Percentiles rank a stretch among this genome's conserved stretches.
These are phyloP conservation scores for Trachelus tabidus DNA, from an alignment of 2,888 invertebrate species.

Conservation along the genomic window DNA sequence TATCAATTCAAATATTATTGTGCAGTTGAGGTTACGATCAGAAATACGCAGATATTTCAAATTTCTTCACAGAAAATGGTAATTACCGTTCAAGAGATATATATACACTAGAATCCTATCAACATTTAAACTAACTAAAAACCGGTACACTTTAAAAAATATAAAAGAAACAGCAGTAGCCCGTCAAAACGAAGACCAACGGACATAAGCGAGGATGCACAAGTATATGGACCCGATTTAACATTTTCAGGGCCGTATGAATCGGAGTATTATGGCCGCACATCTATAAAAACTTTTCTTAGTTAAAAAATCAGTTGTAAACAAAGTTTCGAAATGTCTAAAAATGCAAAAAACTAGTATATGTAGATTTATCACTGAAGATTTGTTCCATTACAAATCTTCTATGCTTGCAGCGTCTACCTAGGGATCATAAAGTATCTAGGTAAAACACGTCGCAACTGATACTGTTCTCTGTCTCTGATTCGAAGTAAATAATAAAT, in stretches of 20 bases:
- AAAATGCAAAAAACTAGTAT: background rate
- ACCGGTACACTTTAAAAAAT: background rate
- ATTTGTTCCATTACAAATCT: background rate
- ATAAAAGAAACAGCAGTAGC: background rate
- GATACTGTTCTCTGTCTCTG: background rate
- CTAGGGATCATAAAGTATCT: background rate
- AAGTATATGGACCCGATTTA: background rate
- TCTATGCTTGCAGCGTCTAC: background rate
- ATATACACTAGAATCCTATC: background rate
- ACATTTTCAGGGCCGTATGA: background rate
- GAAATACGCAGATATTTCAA: background rate
- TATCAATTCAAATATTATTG: background rate
- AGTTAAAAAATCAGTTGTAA: background rate
- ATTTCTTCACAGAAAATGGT: background rate
- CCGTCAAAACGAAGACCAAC: background rate
- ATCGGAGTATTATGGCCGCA: background rate
- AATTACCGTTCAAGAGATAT: background rate
- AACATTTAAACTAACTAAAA: background rate
- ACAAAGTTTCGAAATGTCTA: background rate
- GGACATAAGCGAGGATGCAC: background rate
- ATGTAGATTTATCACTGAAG: background rate
- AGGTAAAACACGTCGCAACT: background rate
- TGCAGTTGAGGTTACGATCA: background rate
- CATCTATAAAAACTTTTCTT: background rate
- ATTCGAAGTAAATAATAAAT: constrained; percentile 19